Evolutionary conservation across 64 coral and sea anemone species (phyloP).

Genomic region (Orbicella faveolata): DNA sequence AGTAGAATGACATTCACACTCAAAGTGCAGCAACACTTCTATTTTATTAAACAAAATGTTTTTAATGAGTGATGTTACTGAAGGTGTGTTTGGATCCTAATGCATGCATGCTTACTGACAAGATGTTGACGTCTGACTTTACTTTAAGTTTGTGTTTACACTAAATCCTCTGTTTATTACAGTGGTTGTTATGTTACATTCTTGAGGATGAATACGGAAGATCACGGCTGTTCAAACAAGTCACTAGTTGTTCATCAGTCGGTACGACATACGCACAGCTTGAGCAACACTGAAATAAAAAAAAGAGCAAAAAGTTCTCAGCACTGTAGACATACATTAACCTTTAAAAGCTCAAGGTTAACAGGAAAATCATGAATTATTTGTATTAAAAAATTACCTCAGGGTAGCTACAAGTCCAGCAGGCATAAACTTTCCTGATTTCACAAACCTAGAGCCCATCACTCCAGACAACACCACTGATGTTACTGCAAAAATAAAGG

Average conservation of each 20-base stretch:
- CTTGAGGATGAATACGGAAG: not conserved
- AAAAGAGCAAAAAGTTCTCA: not conserved
- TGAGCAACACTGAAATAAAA: slow-evolving; percentile 57
- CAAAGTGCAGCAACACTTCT: not conserved
- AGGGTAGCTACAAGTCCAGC: slow-evolving; percentile 81
- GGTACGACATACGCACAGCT: slow-evolving; percentile 79
- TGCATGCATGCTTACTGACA: not conserved
- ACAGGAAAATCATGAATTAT: not conserved
- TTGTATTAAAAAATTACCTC: slow-evolving; percentile 50
- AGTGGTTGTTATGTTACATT: not conserved
- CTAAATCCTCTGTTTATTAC: not conserved
- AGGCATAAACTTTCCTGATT: slow-evolving; percentile 94
- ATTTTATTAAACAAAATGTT: not conserved
- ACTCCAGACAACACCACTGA: slow-evolving; percentile 85
- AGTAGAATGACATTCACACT: not conserved
- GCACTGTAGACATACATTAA: not conserved
- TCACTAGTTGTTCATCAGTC: slow-evolving; percentile 39
- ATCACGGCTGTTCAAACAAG: not conserved
- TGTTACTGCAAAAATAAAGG: slow-evolving; percentile 53
- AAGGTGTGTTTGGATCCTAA: not conserved
- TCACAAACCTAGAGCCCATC: slow-evolving; percentile 85
- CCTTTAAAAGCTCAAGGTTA: not conserved
- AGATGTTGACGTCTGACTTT: too few relatives aligned
- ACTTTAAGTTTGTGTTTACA: too few relatives aligned
- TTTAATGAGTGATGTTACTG: too few relatives aligned